Evolutionary conservation across 2,797 vertebrate genomes (phyloP).

Genomic region (Numenius phaeopus): DNA sequence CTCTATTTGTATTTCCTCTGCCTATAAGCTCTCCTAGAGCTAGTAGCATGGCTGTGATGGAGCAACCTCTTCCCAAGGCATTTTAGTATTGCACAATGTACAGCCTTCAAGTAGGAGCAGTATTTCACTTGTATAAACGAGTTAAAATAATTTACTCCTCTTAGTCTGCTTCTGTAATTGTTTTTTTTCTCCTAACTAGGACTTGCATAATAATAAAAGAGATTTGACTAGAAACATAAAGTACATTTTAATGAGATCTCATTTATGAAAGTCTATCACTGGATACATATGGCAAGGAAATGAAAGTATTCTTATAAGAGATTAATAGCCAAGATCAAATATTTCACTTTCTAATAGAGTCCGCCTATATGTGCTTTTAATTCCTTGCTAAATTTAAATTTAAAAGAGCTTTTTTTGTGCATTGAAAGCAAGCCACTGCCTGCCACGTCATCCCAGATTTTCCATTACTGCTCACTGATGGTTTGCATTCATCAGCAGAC

Average conservation of each 20-base stretch:
- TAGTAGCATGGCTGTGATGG: background rate
- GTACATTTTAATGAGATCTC: conserved; percentile 50
- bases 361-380: conserved; percentile 50
- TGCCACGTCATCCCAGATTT: background rate
- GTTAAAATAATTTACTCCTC: conserved; percentile 34
- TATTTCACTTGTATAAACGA: conserved; percentile 4
- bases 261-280: conserved; percentile 51
- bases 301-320: conserved; percentile 50
- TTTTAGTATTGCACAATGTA: background rate
- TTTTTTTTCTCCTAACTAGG: background rate
- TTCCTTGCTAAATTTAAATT: conserved; percentile 12
- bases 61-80: background rate
- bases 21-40: background rate
- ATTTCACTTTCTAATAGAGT: conserved; percentile 56
- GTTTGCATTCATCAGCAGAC: conserved; percentile 2
- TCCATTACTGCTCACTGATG: conserved; percentile 27
- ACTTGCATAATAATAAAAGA: conserved; percentile 29
- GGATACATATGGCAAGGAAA: conserved; percentile 51
- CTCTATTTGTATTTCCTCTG: background rate
- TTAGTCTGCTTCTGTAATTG: conserved; percentile 24
- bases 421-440: conserved; percentile 28
- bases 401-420: background rate
- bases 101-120: background rate
- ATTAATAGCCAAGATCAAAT: conserved; percentile 69
- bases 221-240: conserved; percentile 45